A percentile compares a stretch with the other conserved stretches of the same genome.
Evolutionary conservation across 2,888 invertebrate genomes (phyloP).

Genomic region (Schrankia costaestrigalis): DNA sequence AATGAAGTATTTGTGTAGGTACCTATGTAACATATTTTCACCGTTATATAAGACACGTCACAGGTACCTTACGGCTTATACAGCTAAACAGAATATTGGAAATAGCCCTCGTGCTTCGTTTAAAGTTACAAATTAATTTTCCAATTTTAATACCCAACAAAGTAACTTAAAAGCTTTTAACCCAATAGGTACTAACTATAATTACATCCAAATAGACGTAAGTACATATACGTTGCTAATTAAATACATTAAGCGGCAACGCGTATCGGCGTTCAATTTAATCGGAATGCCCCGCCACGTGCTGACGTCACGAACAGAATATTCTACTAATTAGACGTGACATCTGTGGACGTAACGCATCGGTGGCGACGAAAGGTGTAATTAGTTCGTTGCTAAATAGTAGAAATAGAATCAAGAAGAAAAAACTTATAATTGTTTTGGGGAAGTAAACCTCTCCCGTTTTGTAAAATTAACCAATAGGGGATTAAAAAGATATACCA

Average conservation of each 20-base stretch:
- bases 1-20: no score
- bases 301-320: slow-evolving; percentile 34
- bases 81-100: no score
- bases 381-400: slow-evolving; percentile 23
- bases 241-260: slow-evolving; percentile 46
- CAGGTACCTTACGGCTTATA: no score
- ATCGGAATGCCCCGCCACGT: slow-evolving; percentile 39
- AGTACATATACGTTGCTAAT: slow-evolving; percentile 37
- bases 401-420: background rate
- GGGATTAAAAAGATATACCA: no score
- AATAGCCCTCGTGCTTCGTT: no score
- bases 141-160: no score
- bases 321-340: slow-evolving; percentile 43
- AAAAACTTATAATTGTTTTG: background rate
- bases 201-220: slow-evolving; percentile 12
- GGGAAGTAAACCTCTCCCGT: no score
- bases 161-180: slow-evolving; percentile 7
- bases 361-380: slow-evolving; percentile 41
- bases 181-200: slow-evolving; percentile 12
- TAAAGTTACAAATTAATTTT: no score
- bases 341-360: slow-evolving; percentile 39
- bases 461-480: no score
- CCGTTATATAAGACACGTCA: no score
- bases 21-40: no score
- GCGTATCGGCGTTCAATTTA: slow-evolving; percentile 36